These are phyloP conservation scores for Trisateles emortualis DNA, from an alignment of 2,888 invertebrate genomes.

Conservation along the genomic window DNA sequence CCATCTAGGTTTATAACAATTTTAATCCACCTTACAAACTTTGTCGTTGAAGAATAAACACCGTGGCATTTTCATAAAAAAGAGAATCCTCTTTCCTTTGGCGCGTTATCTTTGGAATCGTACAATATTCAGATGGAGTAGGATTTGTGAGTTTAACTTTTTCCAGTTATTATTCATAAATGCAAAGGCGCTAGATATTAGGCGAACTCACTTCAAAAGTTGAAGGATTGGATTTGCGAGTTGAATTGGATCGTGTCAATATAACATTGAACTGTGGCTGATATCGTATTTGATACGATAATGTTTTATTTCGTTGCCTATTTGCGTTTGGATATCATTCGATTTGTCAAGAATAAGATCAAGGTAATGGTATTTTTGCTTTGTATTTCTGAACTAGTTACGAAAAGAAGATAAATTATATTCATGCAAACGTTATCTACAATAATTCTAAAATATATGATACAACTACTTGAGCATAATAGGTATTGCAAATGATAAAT, in stretches of 20 bases:
- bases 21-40: conserved; percentile 65
- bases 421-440: background rate
- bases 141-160: conserved; percentile 81
- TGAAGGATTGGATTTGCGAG: conserved; percentile 69
- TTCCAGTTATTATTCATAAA: conserved; percentile 84
- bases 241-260: conserved; percentile 67
- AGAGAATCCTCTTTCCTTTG: conserved; percentile 58
- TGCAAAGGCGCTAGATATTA: conserved; percentile 81
- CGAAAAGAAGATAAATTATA: background rate
- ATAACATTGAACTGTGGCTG: conserved; percentile 57
- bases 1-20: conserved; percentile 53
- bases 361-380: background rate
- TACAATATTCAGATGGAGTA: conserved; percentile 76
- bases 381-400: background rate
- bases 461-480: no score
- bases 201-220: conserved; percentile 73
- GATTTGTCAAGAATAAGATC: conserved; percentile 1
- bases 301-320: conserved; percentile 39
- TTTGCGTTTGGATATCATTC: conserved; percentile 22
- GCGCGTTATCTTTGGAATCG: conserved; percentile 75
- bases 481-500: no score
- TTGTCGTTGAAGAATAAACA: conserved; percentile 64
- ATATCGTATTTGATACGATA: conserved; percentile 45
- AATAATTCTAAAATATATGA: no score
- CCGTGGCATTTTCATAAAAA: conserved; percentile 45